These are phyloP conservation scores for Tetramorium parvispinum DNA, from an alignment of 1,140 invertebrate genomes.

Conservation along the genomic window DNA sequence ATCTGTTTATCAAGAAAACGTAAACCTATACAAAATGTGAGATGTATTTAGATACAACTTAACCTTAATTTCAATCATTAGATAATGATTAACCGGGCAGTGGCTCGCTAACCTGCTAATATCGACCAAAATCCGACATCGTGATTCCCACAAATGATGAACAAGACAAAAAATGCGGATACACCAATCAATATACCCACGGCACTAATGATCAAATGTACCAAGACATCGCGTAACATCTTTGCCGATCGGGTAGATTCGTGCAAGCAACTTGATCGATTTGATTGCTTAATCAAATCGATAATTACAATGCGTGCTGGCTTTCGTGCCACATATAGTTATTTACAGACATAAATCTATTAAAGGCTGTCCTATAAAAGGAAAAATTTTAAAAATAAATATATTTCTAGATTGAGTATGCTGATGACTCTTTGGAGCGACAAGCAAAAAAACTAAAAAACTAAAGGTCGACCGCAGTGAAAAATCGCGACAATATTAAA, in stretches of 20 bases:
- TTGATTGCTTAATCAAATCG: no score
- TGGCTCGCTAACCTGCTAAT: conserved; percentile 68
- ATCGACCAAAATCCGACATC: conserved; percentile 75
- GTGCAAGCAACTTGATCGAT: no score
- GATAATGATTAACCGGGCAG: neutral
- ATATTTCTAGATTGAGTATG: no score
- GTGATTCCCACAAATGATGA: conserved; percentile 60
- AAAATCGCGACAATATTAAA: conserved; percentile 10
- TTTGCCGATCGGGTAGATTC: neutral
- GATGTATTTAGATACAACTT: neutral
- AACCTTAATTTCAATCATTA: neutral
- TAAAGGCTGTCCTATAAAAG: no score
- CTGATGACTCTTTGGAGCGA: no score
- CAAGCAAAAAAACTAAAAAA: no score
- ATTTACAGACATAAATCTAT: no score
- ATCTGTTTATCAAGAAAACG: neutral
- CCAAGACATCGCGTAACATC: conserved; percentile 25
- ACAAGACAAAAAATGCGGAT: conserved; percentile 70
- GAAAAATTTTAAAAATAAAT: no score
- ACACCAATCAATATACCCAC: conserved; percentile 65
- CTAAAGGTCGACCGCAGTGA: no score
- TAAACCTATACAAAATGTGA: neutral
- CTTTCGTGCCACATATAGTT: no score
- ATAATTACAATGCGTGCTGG: no score
- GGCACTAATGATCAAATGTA: conserved; percentile 61